Conservation (phyloP, 2,888 invertebrate species). For the Apodemia mormo region DNA sequence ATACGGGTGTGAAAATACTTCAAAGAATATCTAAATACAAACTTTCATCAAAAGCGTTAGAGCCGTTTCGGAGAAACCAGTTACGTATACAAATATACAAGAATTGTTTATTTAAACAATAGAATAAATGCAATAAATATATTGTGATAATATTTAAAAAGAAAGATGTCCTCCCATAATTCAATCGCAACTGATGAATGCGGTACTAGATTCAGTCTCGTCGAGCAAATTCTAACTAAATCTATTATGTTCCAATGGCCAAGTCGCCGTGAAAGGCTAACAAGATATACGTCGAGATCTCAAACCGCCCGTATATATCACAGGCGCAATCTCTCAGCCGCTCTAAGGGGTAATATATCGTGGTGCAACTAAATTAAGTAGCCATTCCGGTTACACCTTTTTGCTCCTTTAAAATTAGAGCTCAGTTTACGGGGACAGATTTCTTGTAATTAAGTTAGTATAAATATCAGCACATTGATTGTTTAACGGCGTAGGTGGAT, state of each 20-base stretch:
- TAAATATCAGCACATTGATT: neutral
- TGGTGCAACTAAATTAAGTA: conserved; percentile 13
- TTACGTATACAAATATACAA: too few relatives aligned
- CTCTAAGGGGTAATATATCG: neutral
- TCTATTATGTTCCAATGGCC: neutral
- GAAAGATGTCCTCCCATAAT: neutral
- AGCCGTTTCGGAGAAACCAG: too few relatives aligned
- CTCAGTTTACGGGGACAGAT: neutral
- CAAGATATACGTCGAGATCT: conserved; percentile 16
- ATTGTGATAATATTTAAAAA: too few relatives aligned
- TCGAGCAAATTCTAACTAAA: neutral
- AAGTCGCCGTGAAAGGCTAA: conserved; percentile 11
- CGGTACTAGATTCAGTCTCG: neutral
- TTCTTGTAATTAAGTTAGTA: neutral
- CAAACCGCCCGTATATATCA: conserved; percentile 8
- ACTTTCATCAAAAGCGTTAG: too few relatives aligned
- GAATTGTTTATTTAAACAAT: too few relatives aligned
- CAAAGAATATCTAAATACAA: too few relatives aligned
- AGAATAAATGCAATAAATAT: too few relatives aligned
- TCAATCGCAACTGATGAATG: neutral
- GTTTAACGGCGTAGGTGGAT: neutral
- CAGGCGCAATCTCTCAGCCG: conserved; percentile 9
- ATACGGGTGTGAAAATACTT: too few relatives aligned
- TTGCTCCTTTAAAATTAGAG: conserved; percentile 7
- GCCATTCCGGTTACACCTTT: neutral